Evolutionary conservation across 2,113 vertebrate species (phyloP), one percentile per base, ranked within the genome.

Genomic region (Chelonoidis abingdonii): DNA sequence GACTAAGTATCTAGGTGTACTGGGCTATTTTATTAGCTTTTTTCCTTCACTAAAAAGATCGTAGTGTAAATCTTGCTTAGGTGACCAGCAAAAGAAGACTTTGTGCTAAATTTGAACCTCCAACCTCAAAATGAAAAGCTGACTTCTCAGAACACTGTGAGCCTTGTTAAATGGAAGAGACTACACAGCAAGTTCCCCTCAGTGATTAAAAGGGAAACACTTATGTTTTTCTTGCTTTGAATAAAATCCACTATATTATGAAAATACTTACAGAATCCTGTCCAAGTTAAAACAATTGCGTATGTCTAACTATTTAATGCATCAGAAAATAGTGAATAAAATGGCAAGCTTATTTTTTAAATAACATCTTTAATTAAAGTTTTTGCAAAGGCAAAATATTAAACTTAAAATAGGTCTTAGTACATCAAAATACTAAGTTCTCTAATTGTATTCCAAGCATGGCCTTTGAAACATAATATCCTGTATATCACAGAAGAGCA

Each of bases 331-430:
- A 95, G 87, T 82, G 97, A 97, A 98, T 91, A 84, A 97, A 97
- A 87, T 97, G 96, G 95, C 97, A 98, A 97, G 97, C 90, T 96
- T 98, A 88, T 97, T 98, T 98, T 98, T 98, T 98, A 98, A 98
- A 99, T 98, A 98, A 98, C 98, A 98, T 98, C 98, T 99, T 99
- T 99, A 99, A 99, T 99, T 98, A 98, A 98, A 98, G 97, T 98
- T 98, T 99, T 99, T 99, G 98, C 98, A 99, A 98, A 99, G 98
- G 98, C 98, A 99, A 99, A 99, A 99, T 99, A 98, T 98, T 99
- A 98, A 99, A 99, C 98, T 98, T 98, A 98, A 98, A 99, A 99
- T 98, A 98, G 98, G 98, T 99, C 98, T 98, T 98, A 99, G 98
- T 98, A 98, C 98, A 98, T 98, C 98, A 98, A 99, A 98, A 99